These are phyloP conservation scores for Torymus aiolomorphi DNA, from an alignment of 2,888 invertebrate species.

Conservation along the genomic window DNA sequence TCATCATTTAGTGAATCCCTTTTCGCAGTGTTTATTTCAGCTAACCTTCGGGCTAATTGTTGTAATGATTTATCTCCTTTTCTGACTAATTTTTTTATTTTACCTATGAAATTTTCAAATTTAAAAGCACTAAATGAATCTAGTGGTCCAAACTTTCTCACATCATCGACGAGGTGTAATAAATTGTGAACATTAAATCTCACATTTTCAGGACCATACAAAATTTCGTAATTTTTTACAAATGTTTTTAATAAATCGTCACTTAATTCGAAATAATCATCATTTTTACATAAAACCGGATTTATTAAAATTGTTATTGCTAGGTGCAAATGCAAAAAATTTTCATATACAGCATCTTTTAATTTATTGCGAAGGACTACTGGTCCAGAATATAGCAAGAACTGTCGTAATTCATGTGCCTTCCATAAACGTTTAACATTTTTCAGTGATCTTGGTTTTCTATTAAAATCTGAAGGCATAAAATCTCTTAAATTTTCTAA, in stretches of 20 bases:
- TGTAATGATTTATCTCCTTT: no score
- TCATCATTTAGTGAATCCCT: no score
- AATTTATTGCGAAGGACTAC: neutral
- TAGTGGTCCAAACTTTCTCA: no score
- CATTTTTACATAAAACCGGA: neutral
- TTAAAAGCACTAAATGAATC: no score
- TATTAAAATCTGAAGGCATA: no score
- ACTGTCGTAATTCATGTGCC: neutral
- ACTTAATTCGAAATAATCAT: neutral
- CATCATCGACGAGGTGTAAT: no score
- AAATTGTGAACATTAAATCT: no score
- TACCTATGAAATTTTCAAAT: no score
- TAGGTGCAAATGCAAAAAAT: slow-evolving; percentile 1
- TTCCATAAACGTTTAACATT: slow-evolving; percentile 11
- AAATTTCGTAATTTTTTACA: neutral
- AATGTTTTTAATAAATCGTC: neutral
- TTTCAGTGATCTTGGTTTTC: neutral
- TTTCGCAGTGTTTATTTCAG: no score
- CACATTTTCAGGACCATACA: slow-evolving; percentile 5
- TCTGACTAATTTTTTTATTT: slow-evolving; percentile 4
- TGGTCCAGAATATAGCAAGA: neutral
- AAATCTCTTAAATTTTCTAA: no score
- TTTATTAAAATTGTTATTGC: neutral
- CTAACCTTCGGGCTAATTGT: no score
- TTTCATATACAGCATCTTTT: neutral